Base-by-base conservation (phyloP, 2,113 vertebrate species). In the Cyprinus carpio region DNA sequence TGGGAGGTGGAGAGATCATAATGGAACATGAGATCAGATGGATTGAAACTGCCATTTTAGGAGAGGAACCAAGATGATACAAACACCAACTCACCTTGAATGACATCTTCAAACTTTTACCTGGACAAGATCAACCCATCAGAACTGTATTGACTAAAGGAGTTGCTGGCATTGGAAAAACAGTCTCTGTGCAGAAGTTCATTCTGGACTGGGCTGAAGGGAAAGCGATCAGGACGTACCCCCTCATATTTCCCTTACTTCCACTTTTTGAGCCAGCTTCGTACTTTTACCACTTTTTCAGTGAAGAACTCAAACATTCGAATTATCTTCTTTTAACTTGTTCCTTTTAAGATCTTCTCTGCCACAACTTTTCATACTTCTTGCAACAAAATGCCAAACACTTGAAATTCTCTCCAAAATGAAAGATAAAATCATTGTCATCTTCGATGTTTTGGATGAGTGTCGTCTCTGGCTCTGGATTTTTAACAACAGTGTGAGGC, bases 81-180 rank as follows among this genome's bases (percentile, higher is more conserved):
- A n/a, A n/a, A 81, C 12, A 0, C 9, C 37, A 46, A 29, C n/a
- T 81, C 15, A 43, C 29, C n/a, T 18, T 40, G 37, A 65, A 81
- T 5, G 40, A 81, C 2, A 49, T 81, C 15, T 81, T 81, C n/a
- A 81, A 29, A n/a, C 11, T 20, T 0, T 78, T 78, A 65, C 4
- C 9, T 43, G 25, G 58, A 80, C 65, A 80, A 49, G 4, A 43
- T 1, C 40, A 6, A 0, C 9, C n/a, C 16, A 65, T 81, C 9
- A 29, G 40, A 81, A 7, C 7, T 65, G 78, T 85, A 23, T 6
- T 85, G 29, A 85, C 75, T 25, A 23, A 79, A 20, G 77, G 75
- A 65, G 31, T 54, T 0, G 84, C 84, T 81, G 84, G 84, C n/a
- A 81, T 85, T 62, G 84, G 84, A 62, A 85, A 85, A 56, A 81